A percentile compares a stretch with the other conserved stretches of the same genome.
These are phyloP conservation scores for Ooceraea biroi DNA, from an alignment of 1,140 invertebrate genomes.

Conservation along the genomic window DNA sequence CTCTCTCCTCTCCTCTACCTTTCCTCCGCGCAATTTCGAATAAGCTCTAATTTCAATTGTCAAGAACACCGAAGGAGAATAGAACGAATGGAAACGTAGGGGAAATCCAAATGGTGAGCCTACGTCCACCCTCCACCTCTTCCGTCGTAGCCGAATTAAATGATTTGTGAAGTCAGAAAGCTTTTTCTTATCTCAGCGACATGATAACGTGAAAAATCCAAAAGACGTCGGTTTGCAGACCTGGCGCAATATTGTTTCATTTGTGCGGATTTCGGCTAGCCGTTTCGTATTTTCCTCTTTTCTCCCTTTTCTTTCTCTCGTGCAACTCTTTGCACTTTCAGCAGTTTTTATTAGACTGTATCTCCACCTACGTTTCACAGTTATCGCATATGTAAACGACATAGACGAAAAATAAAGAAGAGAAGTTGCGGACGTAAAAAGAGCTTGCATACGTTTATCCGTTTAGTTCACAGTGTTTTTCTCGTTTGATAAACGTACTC, in stretches of 20 bases:
- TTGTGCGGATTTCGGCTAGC: constrained; percentile 44
- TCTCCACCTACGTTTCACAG: constrained; percentile 50
- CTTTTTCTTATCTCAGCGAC: constrained; percentile 52
- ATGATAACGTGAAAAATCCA: constrained; percentile 39
- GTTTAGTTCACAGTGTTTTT: neutral
- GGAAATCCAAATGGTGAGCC: constrained; percentile 25
- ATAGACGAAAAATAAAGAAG: constrained; percentile 26
- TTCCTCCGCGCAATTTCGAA: constrained; percentile 40
- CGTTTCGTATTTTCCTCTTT: constrained; percentile 44
- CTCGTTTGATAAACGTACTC: constrained; percentile 34
- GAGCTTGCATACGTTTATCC: constrained; percentile 47
- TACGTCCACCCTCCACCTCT: neutral
- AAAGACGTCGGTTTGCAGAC: constrained; percentile 26
- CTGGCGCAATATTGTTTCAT: constrained; percentile 63
- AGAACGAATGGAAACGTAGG: constrained; percentile 50
- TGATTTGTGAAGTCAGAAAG: constrained; percentile 63
- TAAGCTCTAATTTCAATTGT: constrained; percentile 64
- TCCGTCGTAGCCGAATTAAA: constrained; percentile 29
- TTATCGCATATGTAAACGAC: constrained; percentile 56
- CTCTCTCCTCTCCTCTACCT: neutral
- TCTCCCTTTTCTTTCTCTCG: constrained; percentile 17
- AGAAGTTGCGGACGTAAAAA: constrained; percentile 35
- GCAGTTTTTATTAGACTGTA: constrained; percentile 55
- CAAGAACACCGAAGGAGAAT: constrained; percentile 46
- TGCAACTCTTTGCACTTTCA: constrained; percentile 32